Evolutionary conservation across 2,888 invertebrate genomes (phyloP), one percentile per base, ranked within the genome.

Genomic region (Leptinotarsa haldemani): DNA sequence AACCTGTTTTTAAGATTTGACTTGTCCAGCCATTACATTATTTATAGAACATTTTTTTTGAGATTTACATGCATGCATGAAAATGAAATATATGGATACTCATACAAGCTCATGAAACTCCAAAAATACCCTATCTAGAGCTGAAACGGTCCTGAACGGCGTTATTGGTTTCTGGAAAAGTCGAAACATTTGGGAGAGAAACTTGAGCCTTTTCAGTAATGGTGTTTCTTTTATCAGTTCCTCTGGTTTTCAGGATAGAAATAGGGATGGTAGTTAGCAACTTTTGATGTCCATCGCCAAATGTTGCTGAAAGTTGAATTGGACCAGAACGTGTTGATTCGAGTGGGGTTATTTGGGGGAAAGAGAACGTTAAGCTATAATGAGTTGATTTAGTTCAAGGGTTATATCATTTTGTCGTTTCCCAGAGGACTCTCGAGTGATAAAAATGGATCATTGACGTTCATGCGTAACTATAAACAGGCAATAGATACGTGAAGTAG

Each of bases 151-250:
- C 20, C 46, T 68, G 64, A 40, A 66, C n/a, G 46, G 65, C 72
- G 63, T 75, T 73, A 76, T 74, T 70, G 77, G 74, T 75, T 76
- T 70, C 73, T 72, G 66, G 75, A 72, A 70, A 74, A 77, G 73
- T 74, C 71, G 64, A 67, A 69, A 70, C 75, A 69, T 74, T 74
- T 40, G 77, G 77, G 76, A 73, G 71, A 77, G 81, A 83, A 83
- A 83, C 82, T 81, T 74, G 79, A 82, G 78, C 78, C 79, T 73
- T 74, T 53, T 69, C 71, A 71, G 81, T 82, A 84, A 84, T 83
- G 82, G 83, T 82, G 80, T 84, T 84, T 85, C 84, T 84, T 84
- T 84, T 83, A 84, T 84, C 84, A 84, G 83, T 85, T 84, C 83
- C 83, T 84, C 83, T 84, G 81, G 50, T 78, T 82, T 84, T 83